phyloP scores from a whole-genome alignment of 2,888 invertebrate genomes.

The Ennomos quercinarius region DNA sequence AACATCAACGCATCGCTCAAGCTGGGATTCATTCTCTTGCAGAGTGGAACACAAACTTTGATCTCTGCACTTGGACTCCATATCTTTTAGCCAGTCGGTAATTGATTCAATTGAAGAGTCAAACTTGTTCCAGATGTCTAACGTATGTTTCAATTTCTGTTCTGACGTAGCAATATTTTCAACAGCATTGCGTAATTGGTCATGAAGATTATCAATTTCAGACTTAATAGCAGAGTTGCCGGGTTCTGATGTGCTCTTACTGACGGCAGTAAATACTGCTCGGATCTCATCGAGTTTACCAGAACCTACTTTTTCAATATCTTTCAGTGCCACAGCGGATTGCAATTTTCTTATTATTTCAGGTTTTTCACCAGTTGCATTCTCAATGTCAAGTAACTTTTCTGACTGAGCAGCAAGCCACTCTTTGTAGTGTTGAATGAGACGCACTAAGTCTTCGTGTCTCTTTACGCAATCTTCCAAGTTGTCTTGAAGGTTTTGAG shows the following conservation, averaged over 20 bases:
- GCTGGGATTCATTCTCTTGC: conserved; percentile 91
- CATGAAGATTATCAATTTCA: conserved; percentile 89
- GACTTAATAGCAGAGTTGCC: conserved; percentile 90
- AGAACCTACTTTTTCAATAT: conserved; percentile 87
- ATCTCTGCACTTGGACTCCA: conserved; percentile 94
- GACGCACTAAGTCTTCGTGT: conserved; percentile 92
- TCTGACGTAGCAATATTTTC: conserved; percentile 88
- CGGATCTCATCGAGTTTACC: conserved; percentile 89
- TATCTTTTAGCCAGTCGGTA: conserved; percentile 94
- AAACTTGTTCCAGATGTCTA: conserved; percentile 95
- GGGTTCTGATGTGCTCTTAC: conserved; percentile 92
- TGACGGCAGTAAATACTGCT: conserved; percentile 87
- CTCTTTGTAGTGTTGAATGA: conserved; percentile 91
- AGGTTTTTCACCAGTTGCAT: conserved; percentile 93
- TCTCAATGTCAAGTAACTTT: conserved; percentile 92
- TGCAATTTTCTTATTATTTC: conserved; percentile 91
- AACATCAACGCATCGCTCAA: conserved; percentile 89
- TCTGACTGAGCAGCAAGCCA: conserved; percentile 93
- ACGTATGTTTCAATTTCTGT: conserved; percentile 89
- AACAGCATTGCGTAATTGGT: conserved; percentile 88
- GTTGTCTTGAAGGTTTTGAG: conserved; percentile 93
- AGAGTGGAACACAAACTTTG: conserved; percentile 93
- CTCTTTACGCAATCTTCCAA: conserved; percentile 94
- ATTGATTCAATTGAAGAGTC: conserved; percentile 92
- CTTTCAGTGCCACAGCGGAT: conserved; percentile 87